Evolutionary conservation across 1,140 invertebrate genomes (phyloP), one percentile per base, ranked within the genome.

Genomic region (Nilaparvata lugens): DNA sequence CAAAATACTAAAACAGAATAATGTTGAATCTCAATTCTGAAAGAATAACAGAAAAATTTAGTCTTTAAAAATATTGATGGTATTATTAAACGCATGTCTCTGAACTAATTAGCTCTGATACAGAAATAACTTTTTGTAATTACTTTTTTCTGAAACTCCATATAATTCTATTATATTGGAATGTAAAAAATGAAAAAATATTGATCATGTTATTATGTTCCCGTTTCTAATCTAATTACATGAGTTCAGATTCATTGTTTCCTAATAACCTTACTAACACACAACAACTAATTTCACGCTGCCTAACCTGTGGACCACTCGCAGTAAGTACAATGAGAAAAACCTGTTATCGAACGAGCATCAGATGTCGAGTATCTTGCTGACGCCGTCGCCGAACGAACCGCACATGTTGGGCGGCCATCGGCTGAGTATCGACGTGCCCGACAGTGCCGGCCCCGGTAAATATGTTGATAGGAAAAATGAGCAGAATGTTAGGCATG

Each of bases 331-430:
- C 40, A 35, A 61, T 35, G 31, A 35, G 31, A 35, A 11, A 35
- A 35, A 11, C 31, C 13, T 35, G 13, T 35, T 35, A 35, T 35
- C 31, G 31, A 4, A 35, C 31, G 31, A 35, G 1, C 31, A 35
- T 11, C 31, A 24, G 18, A 54, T 35, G 18, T 35, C 25, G 4
- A 60, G 18, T 53, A 25, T 59, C 16, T 58, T 52, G 18, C 48
- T 65, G 31, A 63, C 58, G 3, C 60, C 62, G 4, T 64, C 66
- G 19, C 60, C 60, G 4, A 65, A 55, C 38, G 66, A 67, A 25
- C 19, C 6, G 9, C 35, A 45, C 4, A 35, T 52, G 2, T 23
- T 23, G 1, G 45, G 16, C 16, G 11, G 45, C 2, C 16, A 48
- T 2, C 45, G 11, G 13, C 4, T 48, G 21, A 48, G 45, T 4